Conservation (phyloP, 2,113 vertebrate genomes). For the Candoia aspera region DNA sequence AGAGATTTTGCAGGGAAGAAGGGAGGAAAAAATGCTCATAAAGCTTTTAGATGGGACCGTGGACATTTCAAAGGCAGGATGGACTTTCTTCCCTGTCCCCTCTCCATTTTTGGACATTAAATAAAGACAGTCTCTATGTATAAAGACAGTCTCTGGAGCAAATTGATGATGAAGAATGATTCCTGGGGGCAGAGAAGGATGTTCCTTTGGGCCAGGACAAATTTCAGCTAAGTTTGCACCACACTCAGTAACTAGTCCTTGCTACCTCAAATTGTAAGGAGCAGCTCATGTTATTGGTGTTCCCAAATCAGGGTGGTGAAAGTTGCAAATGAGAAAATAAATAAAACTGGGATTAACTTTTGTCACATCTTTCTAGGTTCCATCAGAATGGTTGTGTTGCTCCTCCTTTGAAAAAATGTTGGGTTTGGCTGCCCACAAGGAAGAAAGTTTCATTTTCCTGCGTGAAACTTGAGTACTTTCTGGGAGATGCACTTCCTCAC, state of each 20-base stretch:
- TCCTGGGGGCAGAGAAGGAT: background rate
- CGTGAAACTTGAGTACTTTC: background rate
- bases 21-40: background rate
- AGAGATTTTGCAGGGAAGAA: background rate
- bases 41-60: background rate
- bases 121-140: background rate
- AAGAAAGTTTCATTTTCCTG: background rate
- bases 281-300: background rate
- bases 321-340: background rate
- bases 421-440: background rate
- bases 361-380: background rate
- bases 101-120: background rate
- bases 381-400: background rate
- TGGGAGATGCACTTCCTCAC: background rate
- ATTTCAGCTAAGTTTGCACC: background rate
- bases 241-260: background rate
- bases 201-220: background rate
- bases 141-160: background rate
- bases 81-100: background rate
- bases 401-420: background rate
- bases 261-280: background rate
- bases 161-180: background rate
- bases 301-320: background rate
- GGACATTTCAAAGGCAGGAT: background rate
- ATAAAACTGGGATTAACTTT: background rate